phyloP scores from a whole-genome alignment of 2,888 invertebrate genomes.

The Lasius fuliginosus region DNA sequence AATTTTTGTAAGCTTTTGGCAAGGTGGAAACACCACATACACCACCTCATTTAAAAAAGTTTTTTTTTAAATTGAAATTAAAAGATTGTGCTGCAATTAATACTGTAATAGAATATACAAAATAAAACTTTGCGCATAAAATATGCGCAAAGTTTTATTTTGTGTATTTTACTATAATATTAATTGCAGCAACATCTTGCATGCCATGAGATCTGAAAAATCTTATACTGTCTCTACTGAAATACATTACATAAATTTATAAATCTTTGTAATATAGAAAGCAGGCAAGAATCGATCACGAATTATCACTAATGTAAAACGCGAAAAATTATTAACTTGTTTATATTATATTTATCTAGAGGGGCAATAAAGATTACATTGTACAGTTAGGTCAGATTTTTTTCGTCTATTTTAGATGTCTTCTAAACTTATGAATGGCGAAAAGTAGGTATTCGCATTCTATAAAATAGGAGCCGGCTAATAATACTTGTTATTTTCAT shows the following conservation, averaged over 20 bases:
- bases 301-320: neutral
- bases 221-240: neutral
- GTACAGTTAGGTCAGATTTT: neutral
- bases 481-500: conserved; percentile 9
- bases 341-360: neutral
- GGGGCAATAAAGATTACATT: neutral
- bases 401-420: neutral
- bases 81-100: conserved; percentile 2
- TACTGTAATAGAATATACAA: neutral
- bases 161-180: neutral
- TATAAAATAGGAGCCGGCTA: neutral
- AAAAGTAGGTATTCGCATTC: neutral
- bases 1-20: conserved; percentile 27
- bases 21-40: no score
- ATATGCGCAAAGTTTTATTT: neutral
- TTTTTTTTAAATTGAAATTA: neutral
- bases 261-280: neutral
- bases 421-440: no score
- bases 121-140: neutral
- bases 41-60: neutral
- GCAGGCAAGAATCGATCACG: neutral
- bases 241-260: neutral
- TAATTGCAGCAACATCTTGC: neutral
- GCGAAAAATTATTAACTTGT: neutral
- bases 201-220: neutral